phyloP scores from a whole-genome alignment of 2,888 invertebrate genomes.

The Rhorus exstirpatorius region DNA sequence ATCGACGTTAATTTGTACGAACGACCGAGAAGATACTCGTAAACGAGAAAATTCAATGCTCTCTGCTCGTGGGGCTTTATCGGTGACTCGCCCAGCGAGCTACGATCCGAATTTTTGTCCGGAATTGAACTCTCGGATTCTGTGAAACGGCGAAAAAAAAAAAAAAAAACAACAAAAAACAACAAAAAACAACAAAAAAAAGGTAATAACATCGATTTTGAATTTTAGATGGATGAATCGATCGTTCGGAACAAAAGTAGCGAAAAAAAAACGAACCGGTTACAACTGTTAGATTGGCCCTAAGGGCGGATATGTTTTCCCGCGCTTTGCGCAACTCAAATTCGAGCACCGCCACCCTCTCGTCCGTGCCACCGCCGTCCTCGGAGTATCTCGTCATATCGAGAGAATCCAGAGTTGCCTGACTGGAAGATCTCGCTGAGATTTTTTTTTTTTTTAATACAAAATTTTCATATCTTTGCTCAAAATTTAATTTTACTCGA shows the following conservation, averaged over 20 bases:
- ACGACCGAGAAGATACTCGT: slow-evolving; percentile 93
- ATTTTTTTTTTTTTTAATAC: neutral
- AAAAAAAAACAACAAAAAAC: neutral
- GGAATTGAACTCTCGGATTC: slow-evolving; percentile 87
- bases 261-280: slow-evolving; percentile 86
- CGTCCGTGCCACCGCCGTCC: slow-evolving; percentile 94
- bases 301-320: slow-evolving; percentile 93
- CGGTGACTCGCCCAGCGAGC: slow-evolving; percentile 83
- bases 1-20: slow-evolving; percentile 95
- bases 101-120: slow-evolving; percentile 85
- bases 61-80: slow-evolving; percentile 94
- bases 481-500: neutral
- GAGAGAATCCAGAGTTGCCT: slow-evolving; percentile 94
- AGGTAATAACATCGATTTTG: neutral
- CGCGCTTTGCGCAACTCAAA: slow-evolving; percentile 95
- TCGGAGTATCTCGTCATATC: slow-evolving; percentile 95
- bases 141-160: slow-evolving; percentile 75
- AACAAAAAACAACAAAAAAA: neutral
- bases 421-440: slow-evolving; percentile 93
- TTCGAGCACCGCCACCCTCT: slow-evolving; percentile 93
- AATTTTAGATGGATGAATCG: neutral
- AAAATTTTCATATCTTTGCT: neutral
- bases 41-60: slow-evolving; percentile 94
- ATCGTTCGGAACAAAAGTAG: neutral
- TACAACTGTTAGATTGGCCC: slow-evolving; percentile 93